phyloP scores from a whole-genome alignment of 2,888 invertebrate species.

The Archips xylosteana region DNA sequence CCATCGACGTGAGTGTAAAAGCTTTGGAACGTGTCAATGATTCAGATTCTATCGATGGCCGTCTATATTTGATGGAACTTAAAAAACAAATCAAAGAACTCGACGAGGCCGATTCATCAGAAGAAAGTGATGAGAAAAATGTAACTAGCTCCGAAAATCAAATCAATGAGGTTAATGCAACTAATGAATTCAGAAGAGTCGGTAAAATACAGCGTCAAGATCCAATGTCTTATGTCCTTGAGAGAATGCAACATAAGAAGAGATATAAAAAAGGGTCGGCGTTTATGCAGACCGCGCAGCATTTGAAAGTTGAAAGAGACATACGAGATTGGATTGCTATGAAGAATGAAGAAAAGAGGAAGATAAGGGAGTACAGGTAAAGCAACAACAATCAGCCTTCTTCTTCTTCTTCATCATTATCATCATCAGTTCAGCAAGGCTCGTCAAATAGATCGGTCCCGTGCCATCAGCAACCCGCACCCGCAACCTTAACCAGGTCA shows the following conservation, averaged over 20 bases:
- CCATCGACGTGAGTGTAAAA: slow-evolving; percentile 60
- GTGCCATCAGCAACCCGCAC: too few species aligned
- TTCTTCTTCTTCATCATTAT: too few species aligned
- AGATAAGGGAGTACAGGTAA: slow-evolving; percentile 48
- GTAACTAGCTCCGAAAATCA: slow-evolving; percentile 10
- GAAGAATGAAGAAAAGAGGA: slow-evolving; percentile 52
- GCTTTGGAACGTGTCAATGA: slow-evolving; percentile 54
- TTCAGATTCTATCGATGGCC: slow-evolving; percentile 53
- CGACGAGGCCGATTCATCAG: slow-evolving; percentile 41
- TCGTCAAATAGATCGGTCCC: too few species aligned
- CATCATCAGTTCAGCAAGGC: too few species aligned
- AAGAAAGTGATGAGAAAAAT: slow-evolving; percentile 36
- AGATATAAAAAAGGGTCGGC: slow-evolving; percentile 44
- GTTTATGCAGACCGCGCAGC: background rate
- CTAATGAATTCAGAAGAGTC: background rate
- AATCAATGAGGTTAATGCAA: slow-evolving; percentile 17
- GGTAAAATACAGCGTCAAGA: slow-evolving; percentile 5
- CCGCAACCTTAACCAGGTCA: too few species aligned
- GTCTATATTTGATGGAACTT: slow-evolving; percentile 55
- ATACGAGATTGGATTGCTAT: slow-evolving; percentile 57
- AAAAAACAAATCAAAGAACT: slow-evolving; percentile 54
- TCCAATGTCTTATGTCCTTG: background rate
- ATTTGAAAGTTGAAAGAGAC: slow-evolving; percentile 49
- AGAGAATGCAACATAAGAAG: slow-evolving; percentile 29
- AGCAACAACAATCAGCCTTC: too few species aligned